Evolutionary conservation across 2,113 vertebrate genomes (phyloP), one percentile per base, ranked within the genome.

Genomic region (Nannospalax galili): DNA sequence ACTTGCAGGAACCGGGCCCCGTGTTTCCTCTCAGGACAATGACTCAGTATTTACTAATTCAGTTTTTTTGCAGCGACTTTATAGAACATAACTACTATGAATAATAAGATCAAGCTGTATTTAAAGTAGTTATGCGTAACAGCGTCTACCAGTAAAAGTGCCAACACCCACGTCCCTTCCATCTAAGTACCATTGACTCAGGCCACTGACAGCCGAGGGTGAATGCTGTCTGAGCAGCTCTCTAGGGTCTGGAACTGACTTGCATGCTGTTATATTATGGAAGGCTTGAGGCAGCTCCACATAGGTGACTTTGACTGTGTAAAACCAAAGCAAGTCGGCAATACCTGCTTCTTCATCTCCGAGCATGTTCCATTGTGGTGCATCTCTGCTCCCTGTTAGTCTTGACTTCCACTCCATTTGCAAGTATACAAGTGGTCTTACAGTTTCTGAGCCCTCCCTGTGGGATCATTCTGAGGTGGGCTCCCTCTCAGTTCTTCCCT

Each of bases 11-110:
- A 37, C 19, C 90, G 70, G 79, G 69, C 3, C 7, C 26, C 30
- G 45, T 75, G 37, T 91, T 75, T 94, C 70, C 92, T 94, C 56
- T 88, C 42, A 37, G 42, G 37, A 20, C 84, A 85, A 22, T 85
- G 93, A 73, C 89, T 96, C 73, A 88, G 26, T 35, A 89, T 78
- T 88, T 14, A 48, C 70, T 67, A 65, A 80, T 95, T 92, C 70
- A 37, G 52, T 75, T 70, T 91, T 70, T 91, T 92, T 95, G 24
- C 52, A 64, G 28, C 10, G 20, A 90, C 86, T 92, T 84, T 94
- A 56, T 72, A 75, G 89, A 90, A 78, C 17, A 30, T 26, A 81
- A 35, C 70, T 45, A 73, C 30, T 2, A 1, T n/a, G 87, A 89
- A 32, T 84, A 62, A 91, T 16, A 62, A 65, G 32, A 82, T 69